A percentile compares a stretch with the other conserved stretches of the same genome.
These are phyloP conservation scores for Drosophila lini DNA, from an alignment of 1,140 invertebrate genomes.

Conservation along the genomic window DNA sequence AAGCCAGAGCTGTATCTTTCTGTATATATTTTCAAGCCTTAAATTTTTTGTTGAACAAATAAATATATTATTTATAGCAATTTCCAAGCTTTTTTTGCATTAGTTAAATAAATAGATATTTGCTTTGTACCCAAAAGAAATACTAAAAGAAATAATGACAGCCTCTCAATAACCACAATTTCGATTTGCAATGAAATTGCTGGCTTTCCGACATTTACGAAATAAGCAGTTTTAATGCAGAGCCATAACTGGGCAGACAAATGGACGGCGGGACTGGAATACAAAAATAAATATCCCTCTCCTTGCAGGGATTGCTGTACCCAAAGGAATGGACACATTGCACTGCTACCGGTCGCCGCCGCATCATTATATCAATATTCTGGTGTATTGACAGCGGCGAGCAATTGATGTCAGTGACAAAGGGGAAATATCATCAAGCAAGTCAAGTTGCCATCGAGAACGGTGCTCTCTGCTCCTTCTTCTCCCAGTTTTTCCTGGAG, in stretches of 20 bases:
- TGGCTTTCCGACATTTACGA: not conserved
- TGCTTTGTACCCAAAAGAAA: not conserved
- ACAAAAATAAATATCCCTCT: constrained; percentile 23
- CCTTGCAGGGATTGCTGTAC: constrained; percentile 4
- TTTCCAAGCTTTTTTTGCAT: too few species aligned
- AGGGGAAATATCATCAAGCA: constrained; percentile 52
- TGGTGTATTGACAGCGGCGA: constrained; percentile 28
- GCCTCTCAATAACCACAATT: constrained; percentile 1
- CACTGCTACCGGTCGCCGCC: constrained; percentile 11
- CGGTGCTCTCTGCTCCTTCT: constrained; percentile 6
- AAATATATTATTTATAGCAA: not conserved
- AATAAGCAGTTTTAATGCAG: constrained; percentile 24
- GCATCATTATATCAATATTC: constrained; percentile 50
- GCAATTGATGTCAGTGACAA: constrained; percentile 64
- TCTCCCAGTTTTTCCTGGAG: not conserved
- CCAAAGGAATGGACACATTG: constrained; percentile 13
- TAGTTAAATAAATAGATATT: not conserved
- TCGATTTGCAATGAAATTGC: constrained; percentile 13
- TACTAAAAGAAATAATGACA: not conserved
- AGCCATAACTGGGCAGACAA: constrained; percentile 14
- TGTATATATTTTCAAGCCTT: not conserved
- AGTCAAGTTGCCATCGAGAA: constrained; percentile 40
- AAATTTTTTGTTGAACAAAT: not conserved
- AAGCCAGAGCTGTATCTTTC: not conserved
- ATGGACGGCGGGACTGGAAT: not conserved